Evolutionary conservation across 2,888 invertebrate genomes (phyloP).

Genomic region (Acrobasis suavella): DNA sequence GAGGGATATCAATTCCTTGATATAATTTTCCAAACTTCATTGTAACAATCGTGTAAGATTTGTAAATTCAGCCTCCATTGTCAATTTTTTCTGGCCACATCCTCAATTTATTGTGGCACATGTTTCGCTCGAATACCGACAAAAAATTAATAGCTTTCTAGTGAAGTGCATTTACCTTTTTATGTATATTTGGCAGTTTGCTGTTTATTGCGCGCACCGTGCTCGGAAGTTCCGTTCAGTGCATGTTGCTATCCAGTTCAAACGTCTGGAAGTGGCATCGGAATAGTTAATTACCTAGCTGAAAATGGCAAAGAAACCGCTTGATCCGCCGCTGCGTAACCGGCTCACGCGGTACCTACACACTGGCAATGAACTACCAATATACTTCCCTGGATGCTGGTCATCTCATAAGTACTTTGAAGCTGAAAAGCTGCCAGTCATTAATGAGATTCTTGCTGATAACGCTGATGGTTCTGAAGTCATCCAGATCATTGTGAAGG

Average conservation of each 20-base stretch:
- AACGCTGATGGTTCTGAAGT: conserved; percentile 51
- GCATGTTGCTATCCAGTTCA: conserved; percentile 22
- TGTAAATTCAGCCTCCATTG: conserved; percentile 59
- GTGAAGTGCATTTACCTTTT: conserved; percentile 59
- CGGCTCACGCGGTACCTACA: conserved; percentile 76
- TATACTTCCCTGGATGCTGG: conserved; percentile 83
- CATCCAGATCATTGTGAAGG: conserved; percentile 63
- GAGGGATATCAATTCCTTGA: not conserved
- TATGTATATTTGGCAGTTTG: conserved; percentile 53
- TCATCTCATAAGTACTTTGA: conserved; percentile 75
- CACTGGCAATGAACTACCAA: conserved; percentile 76
- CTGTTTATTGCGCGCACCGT: conserved; percentile 33
- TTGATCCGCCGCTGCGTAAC: conserved; percentile 61
- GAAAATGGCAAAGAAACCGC: conserved; percentile 55
- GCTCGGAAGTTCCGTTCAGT: conserved; percentile 41
- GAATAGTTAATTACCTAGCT: not conserved
- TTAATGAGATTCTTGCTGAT: conserved; percentile 50
- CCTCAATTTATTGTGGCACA: conserved; percentile 77
- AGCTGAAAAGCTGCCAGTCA: conserved; percentile 60
- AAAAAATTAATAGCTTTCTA: conserved; percentile 61
- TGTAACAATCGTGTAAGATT: conserved; percentile 12
- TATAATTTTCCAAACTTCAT: not conserved
- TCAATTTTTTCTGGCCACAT: conserved; percentile 79
- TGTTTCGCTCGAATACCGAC: conserved; percentile 73
- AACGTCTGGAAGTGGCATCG: not conserved